Evolutionary conservation across 1,140 invertebrate genomes (phyloP).

Genomic region (Hyles euphorbiae): DNA sequence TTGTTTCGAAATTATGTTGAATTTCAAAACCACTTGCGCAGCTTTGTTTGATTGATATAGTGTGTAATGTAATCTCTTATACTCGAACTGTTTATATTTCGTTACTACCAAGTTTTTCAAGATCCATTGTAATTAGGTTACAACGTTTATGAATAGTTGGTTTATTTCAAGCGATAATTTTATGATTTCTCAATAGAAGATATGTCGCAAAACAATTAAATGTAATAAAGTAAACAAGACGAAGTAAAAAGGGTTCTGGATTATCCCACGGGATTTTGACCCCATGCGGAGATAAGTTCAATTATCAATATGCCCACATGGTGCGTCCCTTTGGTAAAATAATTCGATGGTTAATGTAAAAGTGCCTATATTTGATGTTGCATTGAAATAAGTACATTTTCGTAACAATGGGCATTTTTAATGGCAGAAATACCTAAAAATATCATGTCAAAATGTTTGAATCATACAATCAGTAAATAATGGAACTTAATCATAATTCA

Average conservation of each 20-base stretch:
- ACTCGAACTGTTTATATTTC: slow-evolving; percentile 36
- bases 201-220: not conserved
- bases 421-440: not conserved
- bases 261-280: slow-evolving; percentile 43
- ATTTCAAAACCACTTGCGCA: slow-evolving; percentile 64
- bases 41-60: slow-evolving; percentile 67
- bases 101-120: not conserved
- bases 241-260: slow-evolving; percentile 7
- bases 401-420: too few relatives aligned
- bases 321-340: slow-evolving; percentile 39
- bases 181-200: not conserved
- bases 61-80: slow-evolving; percentile 68
- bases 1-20: slow-evolving; percentile 57
- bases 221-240: not conserved
- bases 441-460: slow-evolving; percentile 1
- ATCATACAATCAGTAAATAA: slow-evolving; percentile 1
- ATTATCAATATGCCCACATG: slow-evolving; percentile 62
- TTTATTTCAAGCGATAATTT: too few relatives aligned
- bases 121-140: too few relatives aligned
- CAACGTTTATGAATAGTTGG: too few relatives aligned
- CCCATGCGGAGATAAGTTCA: slow-evolving; percentile 62
- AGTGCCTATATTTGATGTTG: too few relatives aligned
- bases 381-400: too few relatives aligned
- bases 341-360: not conserved
- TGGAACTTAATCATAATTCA: too few relatives aligned